Percentiles rank a stretch among this genome's conserved stretches.
phyloP scores from a whole-genome alignment of 2,113 vertebrate species.

The Mohoua ochrocephala region DNA sequence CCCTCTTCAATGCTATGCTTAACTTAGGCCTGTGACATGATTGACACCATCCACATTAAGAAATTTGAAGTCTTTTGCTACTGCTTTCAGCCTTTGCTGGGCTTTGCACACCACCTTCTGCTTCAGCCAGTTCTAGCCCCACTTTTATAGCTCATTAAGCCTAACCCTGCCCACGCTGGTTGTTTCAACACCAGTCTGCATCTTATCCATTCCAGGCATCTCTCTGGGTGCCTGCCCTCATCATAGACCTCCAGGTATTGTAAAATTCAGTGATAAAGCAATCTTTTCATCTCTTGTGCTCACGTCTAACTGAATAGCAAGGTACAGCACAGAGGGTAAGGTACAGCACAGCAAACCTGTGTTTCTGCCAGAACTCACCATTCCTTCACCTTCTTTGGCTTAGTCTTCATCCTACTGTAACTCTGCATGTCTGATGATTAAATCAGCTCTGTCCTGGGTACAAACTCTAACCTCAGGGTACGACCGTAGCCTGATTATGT shows the following conservation, averaged over 20 bases:
- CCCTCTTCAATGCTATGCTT: background rate
- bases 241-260: background rate
- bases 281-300: background rate
- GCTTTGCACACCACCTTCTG: background rate
- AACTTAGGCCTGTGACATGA: background rate
- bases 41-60: background rate
- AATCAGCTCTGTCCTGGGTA: background rate
- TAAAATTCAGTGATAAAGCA: background rate
- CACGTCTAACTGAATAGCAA: background rate
- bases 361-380: background rate
- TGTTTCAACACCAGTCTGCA: constrained; percentile 28
- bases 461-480: background rate
- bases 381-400: background rate
- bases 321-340: background rate
- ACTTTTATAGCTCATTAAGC: background rate
- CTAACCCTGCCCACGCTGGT: background rate
- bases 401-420: background rate
- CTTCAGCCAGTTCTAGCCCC: background rate
- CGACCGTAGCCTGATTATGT: background rate
- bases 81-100: background rate
- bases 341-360: background rate
- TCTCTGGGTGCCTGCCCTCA: background rate
- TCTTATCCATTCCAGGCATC: constrained; percentile 30
- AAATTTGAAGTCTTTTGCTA: background rate
- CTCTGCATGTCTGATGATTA: background rate